Base-by-base conservation (phyloP, 1,140 invertebrate species). In the Bursaphelenchus mucronatus region DNA sequence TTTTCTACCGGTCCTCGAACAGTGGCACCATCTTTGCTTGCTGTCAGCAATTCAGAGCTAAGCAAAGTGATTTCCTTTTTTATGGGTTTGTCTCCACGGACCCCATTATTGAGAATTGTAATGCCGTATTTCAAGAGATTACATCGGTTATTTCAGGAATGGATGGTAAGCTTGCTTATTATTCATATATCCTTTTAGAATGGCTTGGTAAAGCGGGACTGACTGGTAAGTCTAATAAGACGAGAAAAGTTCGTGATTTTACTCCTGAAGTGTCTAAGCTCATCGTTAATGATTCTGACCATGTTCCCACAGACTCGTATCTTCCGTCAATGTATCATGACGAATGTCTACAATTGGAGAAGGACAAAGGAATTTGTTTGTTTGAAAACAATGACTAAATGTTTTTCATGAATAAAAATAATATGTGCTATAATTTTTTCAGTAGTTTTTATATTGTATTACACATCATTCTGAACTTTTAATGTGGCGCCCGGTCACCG, bases 31-130 rank as follows among this genome's bases (percentile, higher is more conserved):
- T 74, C 11, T 72, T 57, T 43, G 47, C 69, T 13, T 59, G 66
- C 19, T 76, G 73, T 49, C 74, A 76, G 40, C 73, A 74, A 58
- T 74, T 74, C n/a, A 50, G 73, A 40, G 64, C 69, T 44, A 10
- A 73, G 5, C 73, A 74, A 57, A 72, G 69, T 51, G 30, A 69
- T 51, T 49, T 74, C 10, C 51, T 17, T 5, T 64, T 49, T 39
- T 53, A 61, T 51, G 21, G 75, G 7, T 75, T 73, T 55, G 75
- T 73, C 47, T 50, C 68, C 51, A 73, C 73, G 5, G 41, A 46
- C 8, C 73, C 73, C 11, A 73, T 73, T 15, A 76, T 74, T 49
- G 73, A 74, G 59, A 69, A 72, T 30, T 73, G 53, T 40, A 70
- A 56, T 46, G 21, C 69, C 13, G 63, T 65, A 39, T 64, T 74